Evolutionary conservation across 35 echinoderm and acorn worm genomes (phyloP), one percentile per base, ranked within the genome.

Genomic region (Ptychodera flava): DNA sequence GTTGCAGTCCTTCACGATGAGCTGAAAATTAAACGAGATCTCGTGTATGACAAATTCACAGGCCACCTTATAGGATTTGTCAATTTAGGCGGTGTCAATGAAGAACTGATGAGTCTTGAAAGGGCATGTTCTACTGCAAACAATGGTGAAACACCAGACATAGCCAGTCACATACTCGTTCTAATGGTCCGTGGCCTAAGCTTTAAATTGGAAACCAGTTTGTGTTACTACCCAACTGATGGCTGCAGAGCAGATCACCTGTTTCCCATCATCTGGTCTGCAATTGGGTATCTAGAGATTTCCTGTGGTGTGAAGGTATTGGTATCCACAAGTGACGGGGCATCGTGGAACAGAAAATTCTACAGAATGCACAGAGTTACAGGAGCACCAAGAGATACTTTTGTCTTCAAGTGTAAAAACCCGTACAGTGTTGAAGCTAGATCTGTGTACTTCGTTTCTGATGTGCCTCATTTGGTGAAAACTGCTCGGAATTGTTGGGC

Each of bases 41-140:
- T 93, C 1, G 92, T 87, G 34, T 93, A 90, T 64, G 52, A 38
- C n/a, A 36, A 34, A 1, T 33, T 37, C 14, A 31, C 84, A 16
- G 92, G 88, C 12, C 34, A 89, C 28, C 36, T 93, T 22, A 33
- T 89, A 36, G 92, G 88, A 0, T 93, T 93, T 31, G 86, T 79
- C 12, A 36, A 78, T 30, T 28, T 92, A 0, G 92, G 92, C 30
- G 77, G n/a, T 27, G 16, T 93, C 1, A 37, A 85, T n/a, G n/a
- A n/a, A n/a, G n/a, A n/a, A n/a, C n/a, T n/a, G n/a, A n/a, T n/a
- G n/a, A n/a, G n/a, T n/a, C n/a, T n/a, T n/a, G n/a, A n/a, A n/a
- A n/a, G n/a, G n/a, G n/a, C n/a, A n/a, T n/a, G n/a, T n/a, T n/a
- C n/a, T n/a, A n/a, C n/a, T n/a, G n/a, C n/a, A n/a, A n/a, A n/a